These are phyloP conservation scores for Chromis chromis DNA, from an alignment of 2,797 vertebrate genomes.

Conservation along the genomic window DNA sequence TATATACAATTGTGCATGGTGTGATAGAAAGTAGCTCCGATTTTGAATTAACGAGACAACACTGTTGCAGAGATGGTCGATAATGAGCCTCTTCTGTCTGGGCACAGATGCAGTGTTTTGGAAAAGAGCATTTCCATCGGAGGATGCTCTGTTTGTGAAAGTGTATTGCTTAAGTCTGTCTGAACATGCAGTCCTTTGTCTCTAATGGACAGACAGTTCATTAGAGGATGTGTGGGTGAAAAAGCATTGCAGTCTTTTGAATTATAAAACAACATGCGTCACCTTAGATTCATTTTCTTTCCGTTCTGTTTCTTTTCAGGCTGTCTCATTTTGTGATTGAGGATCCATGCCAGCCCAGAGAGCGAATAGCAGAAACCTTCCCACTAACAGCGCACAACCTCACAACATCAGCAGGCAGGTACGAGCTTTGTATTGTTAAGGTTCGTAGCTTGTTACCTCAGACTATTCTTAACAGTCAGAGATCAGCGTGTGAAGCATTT, in stretches of 20 bases:
- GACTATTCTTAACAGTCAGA: too few relatives aligned
- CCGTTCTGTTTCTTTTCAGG: constrained; percentile 33
- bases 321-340: constrained; percentile 19
- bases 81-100: constrained; percentile 39
- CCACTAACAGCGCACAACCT: background rate
- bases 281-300: background rate
- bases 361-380: background rate
- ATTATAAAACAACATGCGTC: constrained; percentile 29
- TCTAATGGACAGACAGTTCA: constrained; percentile 44
- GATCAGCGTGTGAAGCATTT: background rate
- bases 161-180: constrained; percentile 24
- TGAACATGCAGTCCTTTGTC: constrained; percentile 35
- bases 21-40: background rate
- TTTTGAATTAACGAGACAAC: background rate
- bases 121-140: constrained; percentile 19
- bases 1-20: background rate
- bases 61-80: background rate
- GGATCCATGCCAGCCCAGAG: constrained; percentile 42
- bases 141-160: constrained; percentile 25
- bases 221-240: constrained; percentile 55
- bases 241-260: constrained; percentile 35
- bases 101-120: constrained; percentile 34
- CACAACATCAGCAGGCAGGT: constrained; percentile 47
- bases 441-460: background rate
- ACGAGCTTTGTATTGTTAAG: background rate